Percentiles rank a stretch among this genome's conserved stretches.
Conservation (phyloP, 2,113 vertebrate genomes). For the Alaudala cheleensis region DNA sequence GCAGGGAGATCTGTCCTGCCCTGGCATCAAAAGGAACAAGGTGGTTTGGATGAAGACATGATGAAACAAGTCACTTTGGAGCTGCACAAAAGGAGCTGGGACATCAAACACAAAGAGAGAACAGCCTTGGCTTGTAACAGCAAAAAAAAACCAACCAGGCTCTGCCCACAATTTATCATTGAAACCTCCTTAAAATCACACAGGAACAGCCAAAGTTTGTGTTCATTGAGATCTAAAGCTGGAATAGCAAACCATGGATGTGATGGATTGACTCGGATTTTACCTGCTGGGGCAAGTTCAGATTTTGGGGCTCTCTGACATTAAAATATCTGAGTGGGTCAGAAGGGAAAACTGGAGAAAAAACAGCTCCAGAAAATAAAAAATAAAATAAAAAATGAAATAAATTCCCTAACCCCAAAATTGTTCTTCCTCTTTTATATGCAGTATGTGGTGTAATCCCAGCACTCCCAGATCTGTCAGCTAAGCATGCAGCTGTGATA, state of each 20-base stretch:
- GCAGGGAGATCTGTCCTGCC: neutral
- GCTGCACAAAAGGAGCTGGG: neutral
- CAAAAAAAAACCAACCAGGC: neutral
- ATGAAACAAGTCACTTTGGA: neutral
- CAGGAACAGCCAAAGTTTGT: neutral
- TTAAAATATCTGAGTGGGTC: neutral
- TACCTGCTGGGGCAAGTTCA: neutral
- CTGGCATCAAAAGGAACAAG: neutral
- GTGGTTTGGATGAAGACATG: neutral
- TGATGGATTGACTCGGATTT: neutral
- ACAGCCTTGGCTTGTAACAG: neutral
- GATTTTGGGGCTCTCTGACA: neutral
- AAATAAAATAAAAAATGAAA: neutral
- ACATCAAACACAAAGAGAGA: conserved; percentile 32
- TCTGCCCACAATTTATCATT: neutral
- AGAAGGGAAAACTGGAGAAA: neutral
- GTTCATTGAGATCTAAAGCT: neutral
- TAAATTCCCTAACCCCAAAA: neutral
- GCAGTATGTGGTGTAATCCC: neutral
- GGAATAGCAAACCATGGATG: neutral
- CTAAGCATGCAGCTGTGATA: neutral
- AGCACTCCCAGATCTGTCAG: neutral
- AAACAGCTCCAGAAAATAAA: neutral
- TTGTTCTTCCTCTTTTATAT: neutral
- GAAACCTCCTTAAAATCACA: neutral